Evolutionary conservation across 2,797 vertebrate species (phyloP), one percentile per base, ranked within the genome.

Genomic region (Syngnathus acus): DNA sequence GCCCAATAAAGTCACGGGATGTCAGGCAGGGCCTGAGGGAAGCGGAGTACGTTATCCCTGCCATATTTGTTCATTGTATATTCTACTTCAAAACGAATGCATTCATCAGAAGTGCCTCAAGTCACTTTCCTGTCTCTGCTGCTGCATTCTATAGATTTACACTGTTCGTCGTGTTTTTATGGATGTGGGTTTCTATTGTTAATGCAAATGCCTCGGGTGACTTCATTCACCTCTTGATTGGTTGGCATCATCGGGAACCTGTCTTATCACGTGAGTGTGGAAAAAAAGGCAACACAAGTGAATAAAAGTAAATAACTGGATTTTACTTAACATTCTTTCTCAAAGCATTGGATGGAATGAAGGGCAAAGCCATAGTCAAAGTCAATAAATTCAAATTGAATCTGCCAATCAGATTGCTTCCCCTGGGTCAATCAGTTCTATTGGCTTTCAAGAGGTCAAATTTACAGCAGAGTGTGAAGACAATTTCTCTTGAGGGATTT

Each of bases 381-480:
- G 82, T 72, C 77, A 83, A 73, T 72, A 77, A 80, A 72, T 76
- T 77, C 68, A 62, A 79, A 83, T 75, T 74, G 75, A 82, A 80
- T 71, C 70, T 74, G 74, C 62, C 80, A 78, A 75, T 82, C 73
- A 73, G 68, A 77, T 79, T 73, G 51, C 78, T 76, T 73, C 16
- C 65, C 75, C 80, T 84, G 79, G 84, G 72, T 71, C 81, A 81
- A 78, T 68, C 71, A 69, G 68, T 74, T 74, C 75, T 84, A 86
- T 84, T 76, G 84, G 82, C 75, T 82, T 84, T 77, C 78, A 78
- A 69, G 77, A 82, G 85, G 81, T 85, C 86, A 85, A 43, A 9
- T 0, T 10, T 43, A 13, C 13, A 43, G 13, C 13, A 13, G 42
- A 43, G 42, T 43, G 42, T 43, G 42, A 43, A 43, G 9, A 10